phyloP scores from a whole-genome alignment of 2,113 vertebrate species.

The Onychostoma macrolepis region DNA sequence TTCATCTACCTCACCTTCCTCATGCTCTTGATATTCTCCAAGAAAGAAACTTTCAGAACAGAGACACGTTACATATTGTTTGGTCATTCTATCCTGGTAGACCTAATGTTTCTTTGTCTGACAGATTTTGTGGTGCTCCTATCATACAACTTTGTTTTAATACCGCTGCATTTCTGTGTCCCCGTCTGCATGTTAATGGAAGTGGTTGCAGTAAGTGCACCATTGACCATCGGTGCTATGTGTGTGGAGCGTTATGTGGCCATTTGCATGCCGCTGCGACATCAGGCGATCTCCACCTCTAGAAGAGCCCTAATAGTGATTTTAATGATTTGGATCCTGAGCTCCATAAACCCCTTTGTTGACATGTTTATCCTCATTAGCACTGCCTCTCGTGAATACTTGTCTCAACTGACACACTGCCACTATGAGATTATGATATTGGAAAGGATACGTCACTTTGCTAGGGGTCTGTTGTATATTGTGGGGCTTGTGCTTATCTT shows the following conservation, averaged over 20 bases:
- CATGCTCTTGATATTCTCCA: conserved; percentile 57
- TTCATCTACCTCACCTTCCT: conserved; percentile 56
- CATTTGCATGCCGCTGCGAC: conserved; percentile 59
- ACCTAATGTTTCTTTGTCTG: conserved; percentile 48
- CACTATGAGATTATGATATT: conserved; percentile 54
- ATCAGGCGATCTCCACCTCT: conserved; percentile 43
- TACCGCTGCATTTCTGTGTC: conserved; percentile 54
- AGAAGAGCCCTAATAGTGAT: conserved; percentile 35
- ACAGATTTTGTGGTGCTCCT: conserved; percentile 48
- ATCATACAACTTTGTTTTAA: conserved; percentile 5
- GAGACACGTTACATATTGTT: conserved; percentile 63
- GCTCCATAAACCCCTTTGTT: conserved; percentile 33
- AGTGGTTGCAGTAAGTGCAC: conserved; percentile 36
- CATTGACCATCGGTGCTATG: conserved; percentile 57
- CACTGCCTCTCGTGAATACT: conserved; percentile 29
- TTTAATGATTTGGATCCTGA: conserved; percentile 41
- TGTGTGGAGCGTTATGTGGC: conserved; percentile 63
- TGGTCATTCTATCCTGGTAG: conserved; percentile 56
- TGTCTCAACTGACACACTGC: conserved; percentile 41
- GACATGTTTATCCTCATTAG: conserved; percentile 47
- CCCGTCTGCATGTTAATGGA: conserved; percentile 53
- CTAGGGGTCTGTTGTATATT: conserved; percentile 31
- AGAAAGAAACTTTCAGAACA: conserved; percentile 50
- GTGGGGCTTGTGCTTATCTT: conserved; percentile 36
- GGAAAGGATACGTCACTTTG: conserved; percentile 19